These are phyloP conservation scores for Periparus ater DNA, from an alignment of 2,797 vertebrate species.

Conservation along the genomic window DNA sequence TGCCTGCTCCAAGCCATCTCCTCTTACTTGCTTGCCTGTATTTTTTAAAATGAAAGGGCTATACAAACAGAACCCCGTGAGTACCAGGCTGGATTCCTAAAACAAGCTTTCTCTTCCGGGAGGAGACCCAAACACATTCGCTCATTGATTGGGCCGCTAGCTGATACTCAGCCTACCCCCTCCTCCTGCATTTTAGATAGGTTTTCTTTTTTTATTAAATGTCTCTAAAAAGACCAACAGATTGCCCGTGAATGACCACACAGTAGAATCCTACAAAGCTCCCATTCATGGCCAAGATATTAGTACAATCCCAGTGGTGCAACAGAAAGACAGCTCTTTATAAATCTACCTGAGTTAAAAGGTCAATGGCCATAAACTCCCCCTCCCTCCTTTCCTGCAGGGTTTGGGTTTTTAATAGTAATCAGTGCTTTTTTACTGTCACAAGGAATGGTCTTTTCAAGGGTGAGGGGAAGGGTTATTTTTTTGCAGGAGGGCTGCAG, in stretches of 20 bases:
- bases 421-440: slow-evolving; percentile 23
- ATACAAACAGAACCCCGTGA: slow-evolving; percentile 29
- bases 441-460: neutral
- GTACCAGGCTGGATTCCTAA: slow-evolving; percentile 52
- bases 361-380: slow-evolving; percentile 56
- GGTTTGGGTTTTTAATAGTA: slow-evolving; percentile 43
- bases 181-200: slow-evolving; percentile 47
- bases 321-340: slow-evolving; percentile 67
- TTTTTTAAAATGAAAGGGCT: slow-evolving; percentile 57
- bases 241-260: slow-evolving; percentile 75
- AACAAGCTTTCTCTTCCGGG: slow-evolving; percentile 57
- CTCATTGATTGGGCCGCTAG: slow-evolving; percentile 64
- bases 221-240: slow-evolving; percentile 69
- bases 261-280: slow-evolving; percentile 76
- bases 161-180: slow-evolving; percentile 60
- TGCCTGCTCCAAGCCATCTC: slow-evolving; percentile 16
- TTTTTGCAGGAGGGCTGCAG: neutral
- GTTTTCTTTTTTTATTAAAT: slow-evolving; percentile 65
- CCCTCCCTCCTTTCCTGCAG: slow-evolving; percentile 45
- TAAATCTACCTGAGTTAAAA: slow-evolving; percentile 72
- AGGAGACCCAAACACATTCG: slow-evolving; percentile 56
- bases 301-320: slow-evolving; percentile 43
- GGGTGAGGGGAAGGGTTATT: neutral
- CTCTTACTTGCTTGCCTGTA: slow-evolving; percentile 25
- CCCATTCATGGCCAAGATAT: slow-evolving; percentile 71